Conservation (phyloP, 2,797 vertebrate genomes). For the Ibycter americanus region DNA sequence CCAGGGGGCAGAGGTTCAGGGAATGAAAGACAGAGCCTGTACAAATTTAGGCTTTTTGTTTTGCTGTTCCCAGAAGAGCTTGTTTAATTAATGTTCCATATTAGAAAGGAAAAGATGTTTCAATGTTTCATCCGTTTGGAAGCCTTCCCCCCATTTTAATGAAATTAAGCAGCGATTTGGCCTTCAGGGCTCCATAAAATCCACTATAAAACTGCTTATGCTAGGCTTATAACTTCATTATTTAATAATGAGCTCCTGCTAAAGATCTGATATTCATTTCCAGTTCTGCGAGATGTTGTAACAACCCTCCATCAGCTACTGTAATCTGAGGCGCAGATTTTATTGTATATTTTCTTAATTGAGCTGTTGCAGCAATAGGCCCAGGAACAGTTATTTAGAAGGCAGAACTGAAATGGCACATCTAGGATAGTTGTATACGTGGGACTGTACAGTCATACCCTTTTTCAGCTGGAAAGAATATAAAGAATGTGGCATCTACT, state of each 20-base stretch:
- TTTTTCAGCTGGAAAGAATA: background rate
- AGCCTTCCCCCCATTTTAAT: background rate
- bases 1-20: background rate
- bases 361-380: background rate
- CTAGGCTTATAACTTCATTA: background rate
- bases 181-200: slow-evolving; percentile 21
- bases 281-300: background rate
- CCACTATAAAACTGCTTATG: background rate
- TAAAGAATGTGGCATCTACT: background rate
- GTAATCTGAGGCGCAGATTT: background rate
- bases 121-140: background rate
- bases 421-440: background rate
- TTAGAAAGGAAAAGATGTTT: background rate
- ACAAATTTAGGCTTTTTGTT: background rate
- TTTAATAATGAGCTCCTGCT: background rate
- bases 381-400: background rate
- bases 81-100: background rate
- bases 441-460: background rate
- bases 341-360: background rate
- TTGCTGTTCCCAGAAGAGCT: background rate
- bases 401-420: background rate
- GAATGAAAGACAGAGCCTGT: background rate
- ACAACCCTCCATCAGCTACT: background rate
- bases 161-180: slow-evolving; percentile 3
- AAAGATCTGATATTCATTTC: slow-evolving; percentile 24